These are phyloP conservation scores for Galerucella calmariensis DNA, from an alignment of 2,888 invertebrate genomes.

Conservation along the genomic window DNA sequence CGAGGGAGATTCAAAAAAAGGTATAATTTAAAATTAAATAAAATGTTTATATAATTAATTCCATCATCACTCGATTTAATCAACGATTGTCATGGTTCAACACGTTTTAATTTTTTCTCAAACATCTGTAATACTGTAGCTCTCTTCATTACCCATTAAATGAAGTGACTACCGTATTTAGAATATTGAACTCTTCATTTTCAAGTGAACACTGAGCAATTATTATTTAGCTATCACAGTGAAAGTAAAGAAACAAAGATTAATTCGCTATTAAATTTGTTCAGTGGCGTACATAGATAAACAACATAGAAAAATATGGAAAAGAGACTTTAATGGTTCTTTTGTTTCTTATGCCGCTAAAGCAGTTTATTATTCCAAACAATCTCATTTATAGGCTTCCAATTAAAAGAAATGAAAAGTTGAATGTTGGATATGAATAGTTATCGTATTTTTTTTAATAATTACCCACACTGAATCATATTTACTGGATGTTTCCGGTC, in stretches of 20 bases:
- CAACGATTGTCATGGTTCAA: not conserved
- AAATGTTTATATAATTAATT: not conserved
- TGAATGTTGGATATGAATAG: too few relatives aligned
- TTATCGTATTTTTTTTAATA: constrained; percentile 11
- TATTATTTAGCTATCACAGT: constrained; percentile 8
- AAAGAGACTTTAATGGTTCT: too few relatives aligned
- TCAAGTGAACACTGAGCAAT: not conserved
- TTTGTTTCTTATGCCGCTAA: too few relatives aligned
- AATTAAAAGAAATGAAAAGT: too few relatives aligned
- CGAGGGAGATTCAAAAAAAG: too few relatives aligned
- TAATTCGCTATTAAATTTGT: constrained; percentile 12
- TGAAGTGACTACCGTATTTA: constrained; percentile 5
- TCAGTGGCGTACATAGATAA: not conserved
- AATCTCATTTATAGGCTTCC: too few relatives aligned
- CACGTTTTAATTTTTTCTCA: not conserved
- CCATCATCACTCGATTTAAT: not conserved
- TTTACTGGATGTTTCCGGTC: constrained; percentile 5
- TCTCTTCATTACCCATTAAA: not conserved
- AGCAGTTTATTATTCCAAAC: too few relatives aligned
- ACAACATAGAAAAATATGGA: not conserved
- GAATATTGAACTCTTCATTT: constrained; percentile 25
- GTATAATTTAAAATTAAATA: too few relatives aligned
- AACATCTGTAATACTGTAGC: not conserved
- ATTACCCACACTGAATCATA: not conserved
- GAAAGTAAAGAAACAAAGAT: constrained; percentile 22